Evolutionary conservation across 2,888 invertebrate species (phyloP).

Genomic region (Scaptomyza caliginosa): DNA sequence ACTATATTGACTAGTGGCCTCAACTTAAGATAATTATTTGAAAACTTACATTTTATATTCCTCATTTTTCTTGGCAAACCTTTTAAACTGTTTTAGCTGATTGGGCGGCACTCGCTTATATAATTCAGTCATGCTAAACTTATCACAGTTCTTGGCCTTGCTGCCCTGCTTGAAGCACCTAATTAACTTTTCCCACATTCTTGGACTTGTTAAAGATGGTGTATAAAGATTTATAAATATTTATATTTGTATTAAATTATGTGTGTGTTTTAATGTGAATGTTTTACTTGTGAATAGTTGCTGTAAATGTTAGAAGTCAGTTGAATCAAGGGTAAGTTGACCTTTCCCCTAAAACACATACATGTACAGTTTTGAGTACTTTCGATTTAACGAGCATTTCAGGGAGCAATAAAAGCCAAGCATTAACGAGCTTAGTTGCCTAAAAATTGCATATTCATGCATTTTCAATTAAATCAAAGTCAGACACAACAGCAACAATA

Average conservation of each 20-base stretch:
- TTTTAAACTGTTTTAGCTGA: slow-evolving; percentile 58
- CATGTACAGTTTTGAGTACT: slow-evolving; percentile 42
- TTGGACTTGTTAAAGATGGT: slow-evolving; percentile 1
- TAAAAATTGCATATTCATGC: slow-evolving; percentile 79
- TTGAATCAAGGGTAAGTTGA: slow-evolving; percentile 37
- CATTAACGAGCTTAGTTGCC: slow-evolving; percentile 46
- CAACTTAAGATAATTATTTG: not conserved
- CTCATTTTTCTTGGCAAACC: slow-evolving; percentile 55
- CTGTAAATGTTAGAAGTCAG: slow-evolving; percentile 13
- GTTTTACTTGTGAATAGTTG: not conserved
- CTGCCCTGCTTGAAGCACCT: slow-evolving; percentile 44
- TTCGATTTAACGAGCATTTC: slow-evolving; percentile 10
- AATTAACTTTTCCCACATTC: slow-evolving; percentile 59
- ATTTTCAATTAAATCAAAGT: slow-evolving; percentile 77
- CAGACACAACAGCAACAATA: slow-evolving; percentile 49
- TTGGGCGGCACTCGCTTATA: slow-evolving; percentile 69
- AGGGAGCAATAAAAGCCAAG: slow-evolving; percentile 27
- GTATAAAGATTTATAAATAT: slow-evolving; percentile 4
- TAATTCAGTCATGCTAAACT: slow-evolving; percentile 53
- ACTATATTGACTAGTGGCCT: not conserved
- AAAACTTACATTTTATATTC: slow-evolving; percentile 65
- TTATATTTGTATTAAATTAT: not conserved
- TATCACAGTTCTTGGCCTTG: slow-evolving; percentile 16
- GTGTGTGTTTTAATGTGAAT: slow-evolving; percentile 36
- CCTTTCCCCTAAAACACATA: not conserved